These are phyloP conservation scores for Aurelia sp. DNA, from an alignment of 30 jellyfish, hydroid and myxozoan species.

Conservation along the genomic window DNA sequence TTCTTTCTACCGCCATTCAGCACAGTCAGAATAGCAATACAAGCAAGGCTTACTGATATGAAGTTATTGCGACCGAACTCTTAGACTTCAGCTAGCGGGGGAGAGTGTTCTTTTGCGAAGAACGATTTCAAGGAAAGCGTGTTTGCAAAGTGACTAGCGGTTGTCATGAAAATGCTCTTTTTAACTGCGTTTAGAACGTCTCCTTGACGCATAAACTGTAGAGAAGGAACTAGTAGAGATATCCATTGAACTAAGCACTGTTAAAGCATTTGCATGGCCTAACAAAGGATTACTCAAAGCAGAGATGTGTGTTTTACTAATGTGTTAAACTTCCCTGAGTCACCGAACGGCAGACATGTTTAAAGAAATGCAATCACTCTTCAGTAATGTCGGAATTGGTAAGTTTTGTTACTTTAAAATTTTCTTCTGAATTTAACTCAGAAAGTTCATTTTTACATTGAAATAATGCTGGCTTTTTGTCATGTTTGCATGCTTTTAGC, in stretches of 20 bases:
- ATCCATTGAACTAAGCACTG: too few species aligned
- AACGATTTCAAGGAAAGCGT: neutral
- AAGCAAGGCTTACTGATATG: too few species aligned
- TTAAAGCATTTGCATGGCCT: too few species aligned
- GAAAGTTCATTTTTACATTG: neutral
- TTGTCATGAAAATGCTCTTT: slow-evolving; percentile 1
- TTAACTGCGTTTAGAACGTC: neutral
- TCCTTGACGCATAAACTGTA: neutral
- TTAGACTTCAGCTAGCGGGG: too few species aligned
- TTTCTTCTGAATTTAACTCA: neutral
- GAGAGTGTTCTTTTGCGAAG: too few species aligned
- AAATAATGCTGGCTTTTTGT: too few species aligned
- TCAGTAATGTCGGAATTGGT: slow-evolving; percentile 53
- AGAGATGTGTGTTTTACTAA: too few species aligned
- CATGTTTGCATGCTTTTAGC: too few species aligned
- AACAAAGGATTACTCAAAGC: too few species aligned
- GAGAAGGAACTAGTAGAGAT: too few species aligned
- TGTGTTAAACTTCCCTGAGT: too few species aligned
- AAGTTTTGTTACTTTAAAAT: slow-evolving; percentile 1
- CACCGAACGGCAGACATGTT: slow-evolving; percentile 15
- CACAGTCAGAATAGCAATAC: neutral
- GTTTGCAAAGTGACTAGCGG: neutral
- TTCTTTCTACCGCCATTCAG: slow-evolving; percentile 4
- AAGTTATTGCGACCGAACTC: too few species aligned
- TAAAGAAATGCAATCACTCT: slow-evolving; percentile 49